Evolutionary conservation across 2,797 vertebrate species (phyloP).

Genomic region (Lycodopsis pacificus): DNA sequence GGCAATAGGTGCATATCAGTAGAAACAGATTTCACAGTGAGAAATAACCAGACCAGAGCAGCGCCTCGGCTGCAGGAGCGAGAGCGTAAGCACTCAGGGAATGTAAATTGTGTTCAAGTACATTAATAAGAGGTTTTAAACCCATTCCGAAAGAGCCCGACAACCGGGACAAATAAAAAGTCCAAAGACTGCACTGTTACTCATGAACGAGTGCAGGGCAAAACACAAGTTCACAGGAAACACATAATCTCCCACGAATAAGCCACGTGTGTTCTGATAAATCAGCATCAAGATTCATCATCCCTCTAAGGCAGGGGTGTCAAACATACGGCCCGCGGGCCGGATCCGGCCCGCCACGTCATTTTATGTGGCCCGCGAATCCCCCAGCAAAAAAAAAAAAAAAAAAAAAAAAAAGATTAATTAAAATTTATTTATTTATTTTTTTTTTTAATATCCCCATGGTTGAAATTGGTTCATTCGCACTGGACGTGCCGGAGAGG

Average conservation of each 20-base stretch:
- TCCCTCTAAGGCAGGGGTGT: no score
- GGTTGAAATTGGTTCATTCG: no score
- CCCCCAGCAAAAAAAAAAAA: no score
- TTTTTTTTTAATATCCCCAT: no score
- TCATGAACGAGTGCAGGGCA: not conserved
- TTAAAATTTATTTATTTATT: no score
- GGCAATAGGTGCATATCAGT: conserved; percentile 57
- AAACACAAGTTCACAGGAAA: conserved; percentile 5
- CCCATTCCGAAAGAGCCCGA: not conserved
- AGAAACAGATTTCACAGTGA: conserved; percentile 56
- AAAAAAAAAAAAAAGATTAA: no score
- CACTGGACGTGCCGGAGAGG: no score
- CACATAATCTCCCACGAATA: not conserved
- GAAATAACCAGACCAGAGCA: conserved; percentile 41
- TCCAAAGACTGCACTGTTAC: not conserved
- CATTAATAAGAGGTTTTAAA: conserved; percentile 16
- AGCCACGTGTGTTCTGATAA: not conserved
- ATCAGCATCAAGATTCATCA: conserved; percentile 13
- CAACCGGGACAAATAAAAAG: not conserved
- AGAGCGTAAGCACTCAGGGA: not conserved
- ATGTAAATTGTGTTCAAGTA: not conserved
- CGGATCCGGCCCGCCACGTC: no score
- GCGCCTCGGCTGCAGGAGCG: conserved; percentile 10
- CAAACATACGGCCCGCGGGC: no score
- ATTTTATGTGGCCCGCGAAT: no score